Conservation (phyloP, 2,797 vertebrate species). For the Pipistrellus nathusii region DNA sequence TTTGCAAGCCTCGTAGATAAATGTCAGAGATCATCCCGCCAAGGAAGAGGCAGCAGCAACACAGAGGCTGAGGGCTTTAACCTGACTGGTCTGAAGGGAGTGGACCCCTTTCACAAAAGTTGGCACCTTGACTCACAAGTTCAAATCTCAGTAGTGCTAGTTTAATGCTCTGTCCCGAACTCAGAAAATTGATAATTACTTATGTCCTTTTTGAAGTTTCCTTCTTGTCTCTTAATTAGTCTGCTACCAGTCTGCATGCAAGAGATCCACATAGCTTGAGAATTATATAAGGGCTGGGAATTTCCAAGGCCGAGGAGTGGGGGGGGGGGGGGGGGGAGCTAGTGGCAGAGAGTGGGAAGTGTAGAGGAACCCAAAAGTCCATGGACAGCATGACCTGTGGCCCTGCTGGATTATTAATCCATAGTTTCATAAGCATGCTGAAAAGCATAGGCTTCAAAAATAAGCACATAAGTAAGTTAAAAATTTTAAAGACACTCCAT, state of each 20-base stretch:
- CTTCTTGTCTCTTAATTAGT: slow-evolving; percentile 3
- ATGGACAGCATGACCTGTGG: not conserved
- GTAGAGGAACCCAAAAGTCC: not conserved
- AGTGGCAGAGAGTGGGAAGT: not conserved
- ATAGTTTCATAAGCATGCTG: not conserved
- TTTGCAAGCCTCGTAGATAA: slow-evolving; percentile 65
- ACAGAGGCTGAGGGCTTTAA: not conserved
- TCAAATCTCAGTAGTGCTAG: not conserved
- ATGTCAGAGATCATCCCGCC: slow-evolving; percentile 14
- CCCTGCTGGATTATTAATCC: slow-evolving; percentile 31
- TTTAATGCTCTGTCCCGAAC: not conserved
- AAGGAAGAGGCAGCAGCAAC: not conserved
- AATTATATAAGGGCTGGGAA: not conserved
- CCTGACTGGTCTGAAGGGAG: not conserved
- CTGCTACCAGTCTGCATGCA: not conserved
- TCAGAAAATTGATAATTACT: not conserved
- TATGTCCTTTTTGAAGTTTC: not conserved
- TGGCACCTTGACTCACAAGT: slow-evolving; percentile 4
- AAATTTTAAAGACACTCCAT: slow-evolving; percentile 10
- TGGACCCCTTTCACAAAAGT: not conserved
- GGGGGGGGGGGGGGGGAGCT: not conserved
- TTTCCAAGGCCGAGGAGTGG: not conserved
- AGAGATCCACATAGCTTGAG: not conserved
- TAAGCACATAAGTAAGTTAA: not conserved
- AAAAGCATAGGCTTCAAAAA: slow-evolving; percentile 4